Base-by-base conservation (phyloP, 2,113 vertebrate species). In the Bubo scandiacus region DNA sequence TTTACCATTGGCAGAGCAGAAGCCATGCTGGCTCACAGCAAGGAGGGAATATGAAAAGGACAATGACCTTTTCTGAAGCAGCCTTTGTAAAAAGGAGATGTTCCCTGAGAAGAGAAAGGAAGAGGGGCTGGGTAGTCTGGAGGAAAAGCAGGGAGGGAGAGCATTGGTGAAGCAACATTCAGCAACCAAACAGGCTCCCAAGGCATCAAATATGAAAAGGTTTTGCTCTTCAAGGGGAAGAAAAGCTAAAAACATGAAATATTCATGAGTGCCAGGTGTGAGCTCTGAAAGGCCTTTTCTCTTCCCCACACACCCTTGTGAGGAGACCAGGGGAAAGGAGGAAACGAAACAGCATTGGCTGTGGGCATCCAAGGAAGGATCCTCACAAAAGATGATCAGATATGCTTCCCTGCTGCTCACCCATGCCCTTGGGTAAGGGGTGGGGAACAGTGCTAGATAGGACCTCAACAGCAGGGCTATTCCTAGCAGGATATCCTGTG, bases 21-120 rank as follows among this genome's bases (percentile, higher is more conserved):
- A 96, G 81, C 78, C 86, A 77, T 1, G 5, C 88, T 95, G 94
- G 88, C 79, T 97, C 97, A 92, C 97, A 97, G 97, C 63, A 71
- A 97, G 97, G 40, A 94, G 20, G 32, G 17, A 61, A 92, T 95
- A 91, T 96, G 83, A 97, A 98, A 96, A 32, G 81, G 95, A 96
- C 81, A 88, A 58, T 97, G 96, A 97, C 96, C 97, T 97, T 98
- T 98, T 91, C 91, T 86, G 59, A 96, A 90, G 68, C 83, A 94
- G 81, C 55, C 68, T 91, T 92, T 93, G 14, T 67, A 54, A 82
- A 91, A 81, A 88, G n/a, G n/a, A 86, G 47, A 80, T 0, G 0
- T 90, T 97, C 82, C 70, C 54, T 5, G 10, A 86, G 81, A 81
- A 89, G 42, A 95, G 58, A 96, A 96, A 95, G 77, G 91, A 91